These are phyloP conservation scores for Aquatica leii DNA, from an alignment of 2,888 invertebrate genomes.

Conservation along the genomic window DNA sequence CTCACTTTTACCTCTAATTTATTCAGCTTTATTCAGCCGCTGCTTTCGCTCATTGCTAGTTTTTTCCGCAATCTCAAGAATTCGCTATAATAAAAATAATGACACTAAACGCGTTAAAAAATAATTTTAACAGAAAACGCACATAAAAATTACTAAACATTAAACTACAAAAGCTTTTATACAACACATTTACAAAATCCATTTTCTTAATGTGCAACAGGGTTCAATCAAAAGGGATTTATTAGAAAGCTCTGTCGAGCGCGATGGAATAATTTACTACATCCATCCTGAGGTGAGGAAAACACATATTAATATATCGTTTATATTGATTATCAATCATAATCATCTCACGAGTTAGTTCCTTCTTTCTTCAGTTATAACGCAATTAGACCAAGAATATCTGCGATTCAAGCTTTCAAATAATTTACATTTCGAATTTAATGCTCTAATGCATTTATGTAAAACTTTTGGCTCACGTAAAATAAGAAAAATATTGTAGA, in stretches of 20 bases:
- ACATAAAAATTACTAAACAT: conserved; percentile 13
- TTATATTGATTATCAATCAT: conserved; percentile 60
- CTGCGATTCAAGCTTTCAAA: background rate
- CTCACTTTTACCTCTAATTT: conserved; percentile 80
- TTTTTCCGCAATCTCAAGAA: background rate
- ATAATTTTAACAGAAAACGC: conserved; percentile 7
- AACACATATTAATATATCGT: conserved; percentile 58
- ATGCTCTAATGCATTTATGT: conserved; percentile 7
- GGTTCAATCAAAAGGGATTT: conserved; percentile 38
- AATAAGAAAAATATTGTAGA: conserved; percentile 23
- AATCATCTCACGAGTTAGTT: conserved; percentile 25
- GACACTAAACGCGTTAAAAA: conserved; percentile 8
- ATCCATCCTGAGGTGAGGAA: conserved; percentile 51
- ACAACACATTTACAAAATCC: conserved; percentile 25
- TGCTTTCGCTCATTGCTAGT: conserved; percentile 20
- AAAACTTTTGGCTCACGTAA: conserved; percentile 20
- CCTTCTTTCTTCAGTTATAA: conserved; percentile 3
- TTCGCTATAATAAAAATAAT: conserved; percentile 14
- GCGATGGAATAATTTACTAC: conserved; percentile 37
- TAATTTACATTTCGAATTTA: conserved; percentile 4
- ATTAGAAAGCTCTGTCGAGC: conserved; percentile 31
- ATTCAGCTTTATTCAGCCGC: conserved; percentile 63
- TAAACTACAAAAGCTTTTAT: conserved; percentile 19
- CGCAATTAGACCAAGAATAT: background rate
- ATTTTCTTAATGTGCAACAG: conserved; percentile 33